A percentile compares a stretch with the other conserved stretches of the same genome.
These are phyloP conservation scores for Staurois parvus DNA, from an alignment of 2,797 vertebrate genomes.

Conservation along the genomic window DNA sequence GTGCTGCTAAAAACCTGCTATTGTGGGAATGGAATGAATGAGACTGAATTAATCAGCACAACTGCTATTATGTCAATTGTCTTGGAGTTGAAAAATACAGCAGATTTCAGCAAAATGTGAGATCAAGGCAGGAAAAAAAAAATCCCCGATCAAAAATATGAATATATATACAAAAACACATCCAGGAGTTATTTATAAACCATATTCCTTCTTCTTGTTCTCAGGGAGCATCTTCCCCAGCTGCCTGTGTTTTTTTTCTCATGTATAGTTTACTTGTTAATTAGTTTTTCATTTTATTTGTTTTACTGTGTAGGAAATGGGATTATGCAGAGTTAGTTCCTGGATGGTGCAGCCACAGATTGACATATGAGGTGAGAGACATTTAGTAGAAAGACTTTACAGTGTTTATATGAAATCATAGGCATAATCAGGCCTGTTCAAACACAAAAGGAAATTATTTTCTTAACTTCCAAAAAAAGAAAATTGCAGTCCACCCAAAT, in stretches of 20 bases:
- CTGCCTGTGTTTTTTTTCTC: conserved; percentile 40
- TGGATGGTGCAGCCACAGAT: conserved; percentile 1
- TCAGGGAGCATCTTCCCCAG: conserved; percentile 42
- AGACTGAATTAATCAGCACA: conserved; percentile 22
- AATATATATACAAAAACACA: conserved; percentile 33
- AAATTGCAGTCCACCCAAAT: no score
- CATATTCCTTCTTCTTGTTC: conserved; percentile 6
- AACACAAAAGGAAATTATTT: no score
- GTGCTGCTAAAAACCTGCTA: background rate
- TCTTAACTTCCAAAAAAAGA: no score
- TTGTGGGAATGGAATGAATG: conserved; percentile 13
- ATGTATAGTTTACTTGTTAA: conserved; percentile 45
- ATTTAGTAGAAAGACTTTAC: conserved; percentile 16
- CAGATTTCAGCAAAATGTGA: conserved; percentile 1
- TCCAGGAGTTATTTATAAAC: conserved; percentile 51
- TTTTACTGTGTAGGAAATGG: background rate
- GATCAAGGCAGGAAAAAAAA: conserved; percentile 18
- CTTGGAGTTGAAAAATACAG: conserved; percentile 18
- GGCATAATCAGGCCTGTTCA: background rate
- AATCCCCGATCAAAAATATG: conserved; percentile 9
- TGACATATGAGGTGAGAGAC: conserved; percentile 19
- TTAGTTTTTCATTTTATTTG: conserved; percentile 27
- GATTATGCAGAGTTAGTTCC: conserved; percentile 29
- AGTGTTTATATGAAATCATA: background rate
- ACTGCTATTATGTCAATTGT: conserved; percentile 1